phyloP scores from a whole-genome alignment of 1,140 invertebrate species.

The Trichoplusia ni region DNA sequence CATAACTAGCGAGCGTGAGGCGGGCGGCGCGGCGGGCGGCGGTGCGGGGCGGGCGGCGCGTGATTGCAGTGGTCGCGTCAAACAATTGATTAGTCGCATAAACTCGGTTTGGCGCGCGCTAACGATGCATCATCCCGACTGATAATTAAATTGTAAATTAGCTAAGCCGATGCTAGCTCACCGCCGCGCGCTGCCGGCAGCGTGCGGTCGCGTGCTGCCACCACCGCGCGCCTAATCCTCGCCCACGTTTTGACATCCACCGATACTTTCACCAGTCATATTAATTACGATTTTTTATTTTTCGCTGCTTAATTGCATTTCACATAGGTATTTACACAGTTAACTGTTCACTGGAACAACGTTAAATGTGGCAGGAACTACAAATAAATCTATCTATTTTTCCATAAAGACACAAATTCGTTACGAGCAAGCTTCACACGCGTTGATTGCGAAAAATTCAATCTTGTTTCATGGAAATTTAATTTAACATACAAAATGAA shows the following conservation, averaged over 20 bases:
- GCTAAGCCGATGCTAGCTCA: conserved; percentile 74
- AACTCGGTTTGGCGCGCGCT: conserved; percentile 79
- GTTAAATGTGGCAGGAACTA: conserved; percentile 28
- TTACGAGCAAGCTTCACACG: conserved; percentile 58
- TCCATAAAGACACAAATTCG: conserved; percentile 44
- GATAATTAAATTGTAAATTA: conserved; percentile 82
- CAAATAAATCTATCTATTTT: conserved; percentile 49
- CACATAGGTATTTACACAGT: not conserved
- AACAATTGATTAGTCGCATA: conserved; percentile 82
- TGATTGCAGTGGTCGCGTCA: conserved; percentile 80
- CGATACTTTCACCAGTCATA: conserved; percentile 25
- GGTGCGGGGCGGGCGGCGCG: conserved; percentile 52
- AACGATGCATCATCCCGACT: conserved; percentile 78
- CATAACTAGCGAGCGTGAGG: conserved; percentile 3
- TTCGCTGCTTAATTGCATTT: not conserved
- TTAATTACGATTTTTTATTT: not conserved
- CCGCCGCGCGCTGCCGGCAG: conserved; percentile 41
- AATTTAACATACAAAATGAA: conserved; percentile 82
- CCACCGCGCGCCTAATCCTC: conserved; percentile 33
- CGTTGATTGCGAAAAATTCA: conserved; percentile 81
- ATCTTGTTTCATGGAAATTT: conserved; percentile 81
- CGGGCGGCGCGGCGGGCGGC: conserved; percentile 23
- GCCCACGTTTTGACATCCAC: conserved; percentile 39
- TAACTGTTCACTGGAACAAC: not conserved
- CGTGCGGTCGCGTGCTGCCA: conserved; percentile 44